Evolutionary conservation across 23 tunicate species (phyloP).

Genomic region (Trididemnum clinides): DNA sequence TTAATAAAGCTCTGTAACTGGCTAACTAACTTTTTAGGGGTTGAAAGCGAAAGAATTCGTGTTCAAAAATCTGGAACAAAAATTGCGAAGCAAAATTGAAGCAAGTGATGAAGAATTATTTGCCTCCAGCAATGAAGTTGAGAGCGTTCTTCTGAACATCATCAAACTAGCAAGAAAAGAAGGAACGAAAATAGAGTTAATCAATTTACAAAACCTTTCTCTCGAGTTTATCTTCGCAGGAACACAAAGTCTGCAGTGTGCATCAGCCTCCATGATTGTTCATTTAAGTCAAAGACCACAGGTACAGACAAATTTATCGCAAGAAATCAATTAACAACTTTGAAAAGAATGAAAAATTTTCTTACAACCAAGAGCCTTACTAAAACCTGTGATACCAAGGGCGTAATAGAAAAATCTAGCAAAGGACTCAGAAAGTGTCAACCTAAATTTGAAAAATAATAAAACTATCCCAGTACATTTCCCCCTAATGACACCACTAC

Average conservation of each 20-base stretch:
- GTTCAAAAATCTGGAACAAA: constrained; percentile 59
- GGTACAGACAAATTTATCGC: constrained; percentile 41
- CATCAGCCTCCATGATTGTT: constrained; percentile 61
- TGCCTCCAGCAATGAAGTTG: constrained; percentile 7
- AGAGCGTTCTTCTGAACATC: constrained; percentile 83
- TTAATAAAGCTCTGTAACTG: too few species aligned
- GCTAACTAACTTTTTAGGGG: constrained; percentile 77
- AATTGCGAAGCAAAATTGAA: constrained; percentile 61
- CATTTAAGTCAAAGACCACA: constrained; percentile 79
- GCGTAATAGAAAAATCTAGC: too few species aligned
- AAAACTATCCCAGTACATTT: too few species aligned
- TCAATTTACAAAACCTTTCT: constrained; percentile 85
- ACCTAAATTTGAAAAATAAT: too few species aligned
- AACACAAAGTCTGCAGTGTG: constrained; percentile 88
- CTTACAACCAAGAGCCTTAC: too few species aligned
- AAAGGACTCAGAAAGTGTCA: too few species aligned
- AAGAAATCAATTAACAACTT: too few species aligned
- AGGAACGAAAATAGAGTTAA: constrained; percentile 49
- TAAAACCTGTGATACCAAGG: too few species aligned
- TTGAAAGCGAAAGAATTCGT: constrained; percentile 71
- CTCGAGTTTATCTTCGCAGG: constrained; percentile 94
- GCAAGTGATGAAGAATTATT: constrained; percentile 49
- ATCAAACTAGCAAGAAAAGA: constrained; percentile 79
- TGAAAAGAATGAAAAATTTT: too few species aligned
- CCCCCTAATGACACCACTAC: too few species aligned